Evolutionary conservation across 2,113 vertebrate species (phyloP).

Genomic region (Onychorhynchus coronatus): DNA sequence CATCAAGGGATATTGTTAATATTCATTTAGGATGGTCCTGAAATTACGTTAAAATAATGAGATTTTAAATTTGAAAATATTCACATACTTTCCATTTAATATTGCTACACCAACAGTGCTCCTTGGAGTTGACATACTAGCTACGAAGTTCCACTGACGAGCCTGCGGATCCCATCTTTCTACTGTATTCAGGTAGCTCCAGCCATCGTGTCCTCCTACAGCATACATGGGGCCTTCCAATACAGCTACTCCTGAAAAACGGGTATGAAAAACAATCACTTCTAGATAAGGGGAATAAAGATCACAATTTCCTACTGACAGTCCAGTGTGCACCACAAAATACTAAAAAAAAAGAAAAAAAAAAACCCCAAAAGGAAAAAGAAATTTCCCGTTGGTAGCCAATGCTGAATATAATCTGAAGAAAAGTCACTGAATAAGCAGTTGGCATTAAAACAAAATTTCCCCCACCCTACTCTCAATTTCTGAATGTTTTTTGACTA

Average conservation of each 20-base stretch:
- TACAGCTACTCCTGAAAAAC: constrained; percentile 88
- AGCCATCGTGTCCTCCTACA: constrained; percentile 95
- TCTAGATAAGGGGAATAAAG: neutral
- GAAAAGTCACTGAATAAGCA: neutral
- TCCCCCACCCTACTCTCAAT: neutral
- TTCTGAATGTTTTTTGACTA: neutral
- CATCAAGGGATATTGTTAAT: neutral
- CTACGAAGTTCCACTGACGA: constrained; percentile 97
- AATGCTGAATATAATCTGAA: neutral
- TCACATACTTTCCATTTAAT: constrained; percentile 91
- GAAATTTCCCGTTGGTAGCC: neutral
- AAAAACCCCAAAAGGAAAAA: neutral
- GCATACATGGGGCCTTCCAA: constrained; percentile 97
- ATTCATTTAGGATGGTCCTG: neutral
- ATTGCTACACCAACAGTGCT: constrained; percentile 97
- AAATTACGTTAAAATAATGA: neutral
- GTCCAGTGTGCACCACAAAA: neutral
- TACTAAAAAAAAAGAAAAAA: neutral
- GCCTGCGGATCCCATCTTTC: constrained; percentile 99
- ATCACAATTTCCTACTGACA: neutral
- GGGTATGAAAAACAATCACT: neutral
- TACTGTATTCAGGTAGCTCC: constrained; percentile 99
- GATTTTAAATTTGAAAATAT: neutral
- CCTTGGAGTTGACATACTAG: constrained; percentile 94
- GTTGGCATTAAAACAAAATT: neutral